Base-by-base conservation (phyloP, 2,888 invertebrate genomes). In the Agonopterix heracliana region DNA sequence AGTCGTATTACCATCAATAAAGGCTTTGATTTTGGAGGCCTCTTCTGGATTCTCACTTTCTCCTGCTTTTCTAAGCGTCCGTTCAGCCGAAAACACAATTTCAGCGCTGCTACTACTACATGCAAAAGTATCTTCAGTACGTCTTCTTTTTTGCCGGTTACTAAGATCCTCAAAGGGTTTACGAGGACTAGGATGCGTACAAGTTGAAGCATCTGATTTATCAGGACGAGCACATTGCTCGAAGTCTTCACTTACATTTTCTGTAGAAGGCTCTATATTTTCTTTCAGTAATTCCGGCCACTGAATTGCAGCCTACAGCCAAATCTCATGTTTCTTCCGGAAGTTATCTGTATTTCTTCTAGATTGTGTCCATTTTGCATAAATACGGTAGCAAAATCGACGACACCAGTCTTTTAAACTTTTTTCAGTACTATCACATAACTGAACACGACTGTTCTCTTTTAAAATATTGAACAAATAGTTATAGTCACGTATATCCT, bases 61-160 rank as follows among this genome's bases (percentile, higher is more conserved):
- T 35, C 35, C 35, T 35, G 9, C 4, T 35, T 35, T 35, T 4
- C 9, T 35, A 35, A 35, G 35, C 4, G 35, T 9, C 35, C 7
- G 4, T 35, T 35, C 9, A 35, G 35, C 35, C 9, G 35, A 8
- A 35, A 35, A 35, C 35, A 35, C 9, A 9, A 35, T 35, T 35
- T 35, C 35, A 35, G 35, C 9, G 35, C 35, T 35, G 35, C 35
- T 35, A 35, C 35, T 35, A 35, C 35, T 35, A 4, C 35, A 35
- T 35, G 35, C 4, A 35, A 35, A 35, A 35, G 35, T 8, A 35
- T 44, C 44, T 5, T 44, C 44, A 26, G 44, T 44, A 9, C 44
- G 44, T 44, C 44, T 44, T 44, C 26, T 44, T 44, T 44, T 44
- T 34, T 44, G 44, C 26, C 44, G 44, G 34, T 44, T 44, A 26